Conservation (phyloP, 1,140 invertebrate genomes). For the Tetraneura akinire region DNA sequence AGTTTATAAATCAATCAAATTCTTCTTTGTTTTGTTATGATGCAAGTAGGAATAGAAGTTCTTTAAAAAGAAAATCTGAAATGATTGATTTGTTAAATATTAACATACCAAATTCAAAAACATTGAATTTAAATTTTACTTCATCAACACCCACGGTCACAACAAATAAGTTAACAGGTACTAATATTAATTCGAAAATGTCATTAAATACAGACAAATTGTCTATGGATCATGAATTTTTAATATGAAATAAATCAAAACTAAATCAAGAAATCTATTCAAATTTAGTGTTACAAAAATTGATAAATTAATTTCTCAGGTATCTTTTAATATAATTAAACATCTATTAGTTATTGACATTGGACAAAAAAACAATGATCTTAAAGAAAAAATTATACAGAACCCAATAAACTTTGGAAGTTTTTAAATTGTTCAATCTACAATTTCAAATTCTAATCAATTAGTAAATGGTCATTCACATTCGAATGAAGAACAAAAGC, state of each 20-base stretch:
- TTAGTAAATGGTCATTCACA: conserved; percentile 42
- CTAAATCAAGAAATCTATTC: neutral
- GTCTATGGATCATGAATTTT: conserved; percentile 5
- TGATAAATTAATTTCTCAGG: neutral
- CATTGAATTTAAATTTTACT: conserved; percentile 31
- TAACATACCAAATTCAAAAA: neutral
- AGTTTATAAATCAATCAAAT: conserved; percentile 17
- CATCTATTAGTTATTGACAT: neutral
- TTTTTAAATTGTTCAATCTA: neutral
- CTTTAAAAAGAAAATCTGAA: conserved; percentile 32
- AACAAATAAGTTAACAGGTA: neutral
- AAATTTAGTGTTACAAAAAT: neutral
- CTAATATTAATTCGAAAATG: neutral
- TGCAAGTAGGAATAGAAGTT: conserved; percentile 1
- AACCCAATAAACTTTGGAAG: conserved; percentile 6
- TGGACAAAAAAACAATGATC: conserved; percentile 5
- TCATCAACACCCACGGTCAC: conserved; percentile 29
- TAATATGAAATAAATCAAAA: neutral
- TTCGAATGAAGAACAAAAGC: conserved; percentile 4
- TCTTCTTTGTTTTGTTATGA: neutral
- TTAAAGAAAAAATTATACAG: neutral
- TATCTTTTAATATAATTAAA: neutral
- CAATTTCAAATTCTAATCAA: neutral
- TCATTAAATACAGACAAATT: conserved; percentile 1
- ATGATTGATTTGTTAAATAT: conserved; percentile 9